Evolutionary conservation across 2,888 invertebrate species (phyloP), one percentile per base, ranked within the genome.

Genomic region (Andrena praecox): DNA sequence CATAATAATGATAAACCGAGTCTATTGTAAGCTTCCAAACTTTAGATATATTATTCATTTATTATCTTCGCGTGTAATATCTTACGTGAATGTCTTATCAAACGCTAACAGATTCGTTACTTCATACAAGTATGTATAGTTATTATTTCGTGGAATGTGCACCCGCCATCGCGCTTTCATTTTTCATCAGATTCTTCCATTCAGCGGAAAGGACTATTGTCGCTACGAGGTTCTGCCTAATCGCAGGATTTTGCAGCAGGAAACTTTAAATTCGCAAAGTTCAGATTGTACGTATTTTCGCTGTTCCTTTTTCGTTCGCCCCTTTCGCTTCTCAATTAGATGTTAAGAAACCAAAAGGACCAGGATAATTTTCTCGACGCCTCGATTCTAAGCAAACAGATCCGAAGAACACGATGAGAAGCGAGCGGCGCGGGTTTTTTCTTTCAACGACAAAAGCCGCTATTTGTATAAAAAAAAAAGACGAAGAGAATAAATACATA

Each of bases 131-230:
- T 79, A 83, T 80, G 81, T 80, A 82, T 86, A 85, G 77, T 85
- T 70, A 85, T 90, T 89, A 60, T 60, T 82, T 87, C 84, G 85
- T 92, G 93, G 93, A 93, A 93, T 93, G 93, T 93, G 86, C 87
- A 85, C 85, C 76, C 83, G 80, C 77, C 82, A 48, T 82, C 79
- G 89, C 85, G 83, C 83, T 87, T 89, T 76, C 67, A 69, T 71
- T 54, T 12, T 59, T 42, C 31, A 35, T 31, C 67, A 20, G 54
- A 75, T 70, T 60, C 73, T 64, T 80, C 66, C 33, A 52, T 50
- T 50, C 20, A 54, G 33, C 16, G 1, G 16, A 42, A 24, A 10
- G 10, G 35, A 69, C 35, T 27, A 33, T 69, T 35, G 16, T 62
- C 31, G 52, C 52, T 27, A 59, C 6, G 10, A 20, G 20, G n/a